Base-by-base conservation (phyloP, 2,888 invertebrate species). In the Aelia acuminata region DNA sequence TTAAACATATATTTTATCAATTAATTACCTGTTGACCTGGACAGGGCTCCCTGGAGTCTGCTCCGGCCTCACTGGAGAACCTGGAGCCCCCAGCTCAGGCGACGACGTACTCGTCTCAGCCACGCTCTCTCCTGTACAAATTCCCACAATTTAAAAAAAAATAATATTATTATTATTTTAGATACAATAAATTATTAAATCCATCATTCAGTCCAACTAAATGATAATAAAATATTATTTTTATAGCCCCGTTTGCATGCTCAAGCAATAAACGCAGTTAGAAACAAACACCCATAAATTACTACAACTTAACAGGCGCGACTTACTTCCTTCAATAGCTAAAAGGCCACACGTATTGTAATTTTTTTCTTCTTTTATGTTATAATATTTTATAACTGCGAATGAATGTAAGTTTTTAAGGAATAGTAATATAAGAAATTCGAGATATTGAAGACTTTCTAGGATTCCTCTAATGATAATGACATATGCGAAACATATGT, bases 71-170 rank as follows among this genome's bases (percentile, higher is more conserved):
- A 92, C 92, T 92, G 97, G 97, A 92, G 97, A 97, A 93, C 96
- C 95, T 92, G 97, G 96, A 93, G 96, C 95, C 92, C 94, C 94
- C 91, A 96, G 95, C 94, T 97, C 97, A 93, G 97, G 97, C 92
- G 97, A 97, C 92, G 97, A 97, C 92, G 97, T 97, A 93, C 96
- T 97, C 93, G 97, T 97, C 94, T 97, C 97, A 93, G 97, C 97
- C 94, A 97, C 96, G 93, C 97, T 97, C 94, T 97, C 97, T 94
- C 96, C 96, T 96, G 95, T 26, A 70, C 18, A 43, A 70, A 70
- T 3, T 10, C 13, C 57, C n/a, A 57, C 5, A 70, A 70, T 35
- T 20, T 18, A 35, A 1, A 26, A 11, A n/a, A 26, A 1, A n/a
- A 13, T 53, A n/a, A 3, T 50, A 10, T 35, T 35, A 70, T 70